phyloP scores from a whole-genome alignment of 35 echinoderm and acorn worm genomes.

The Patiria miniata region DNA sequence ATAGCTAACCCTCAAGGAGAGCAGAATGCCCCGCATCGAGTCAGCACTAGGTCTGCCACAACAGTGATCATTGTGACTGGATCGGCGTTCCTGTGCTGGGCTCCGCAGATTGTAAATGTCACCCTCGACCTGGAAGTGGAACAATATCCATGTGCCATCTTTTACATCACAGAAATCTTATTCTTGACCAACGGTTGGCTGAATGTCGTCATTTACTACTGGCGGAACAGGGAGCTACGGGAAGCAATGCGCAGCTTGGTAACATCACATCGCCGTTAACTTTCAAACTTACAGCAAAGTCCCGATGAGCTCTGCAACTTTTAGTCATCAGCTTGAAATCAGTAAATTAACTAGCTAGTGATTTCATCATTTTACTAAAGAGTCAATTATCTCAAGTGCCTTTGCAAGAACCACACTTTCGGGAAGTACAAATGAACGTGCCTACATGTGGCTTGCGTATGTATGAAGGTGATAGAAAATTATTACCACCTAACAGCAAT shows the following conservation, averaged over 20 bases:
- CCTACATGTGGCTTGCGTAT: no score
- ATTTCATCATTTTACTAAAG: no score
- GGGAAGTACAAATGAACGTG: no score
- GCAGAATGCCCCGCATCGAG: background rate
- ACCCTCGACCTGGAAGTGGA: background rate
- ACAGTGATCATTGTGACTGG: background rate
- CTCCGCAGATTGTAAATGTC: background rate
- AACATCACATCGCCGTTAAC: background rate
- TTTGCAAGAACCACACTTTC: no score
- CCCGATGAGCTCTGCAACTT: no score
- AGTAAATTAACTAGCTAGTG: no score
- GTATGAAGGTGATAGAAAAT: no score
- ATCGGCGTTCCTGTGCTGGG: background rate
- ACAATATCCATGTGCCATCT: no score
- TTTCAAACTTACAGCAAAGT: no score
- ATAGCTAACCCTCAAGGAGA: background rate
- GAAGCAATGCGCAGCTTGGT: background rate
- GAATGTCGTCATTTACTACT: slow-evolving; percentile 29
- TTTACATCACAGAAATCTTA: background rate
- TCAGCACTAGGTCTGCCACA: slow-evolving; percentile 1
- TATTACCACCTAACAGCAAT: no score
- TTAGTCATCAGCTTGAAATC: no score
- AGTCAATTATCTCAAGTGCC: no score
- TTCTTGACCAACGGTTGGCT: slow-evolving; percentile 4
- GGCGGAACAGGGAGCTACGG: slow-evolving; percentile 8